Conservation (phyloP, 2,888 invertebrate species). For the Noctua janthina region DNA sequence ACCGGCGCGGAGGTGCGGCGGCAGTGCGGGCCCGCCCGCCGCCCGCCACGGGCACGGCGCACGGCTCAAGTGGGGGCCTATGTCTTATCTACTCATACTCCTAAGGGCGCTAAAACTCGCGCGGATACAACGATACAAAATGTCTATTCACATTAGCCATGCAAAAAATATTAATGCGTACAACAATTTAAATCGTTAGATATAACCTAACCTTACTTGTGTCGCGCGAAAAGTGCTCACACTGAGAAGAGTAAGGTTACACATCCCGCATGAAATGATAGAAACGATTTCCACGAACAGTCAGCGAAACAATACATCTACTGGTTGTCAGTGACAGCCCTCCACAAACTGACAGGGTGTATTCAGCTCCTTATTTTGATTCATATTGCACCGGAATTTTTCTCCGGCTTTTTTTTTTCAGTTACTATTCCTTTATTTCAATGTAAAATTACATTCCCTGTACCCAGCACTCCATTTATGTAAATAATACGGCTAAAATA, state of each 20-base stretch:
- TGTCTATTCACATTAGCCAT: neutral
- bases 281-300: neutral
- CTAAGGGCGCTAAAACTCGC: neutral
- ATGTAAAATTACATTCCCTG: too few species aligned
- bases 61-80: neutral
- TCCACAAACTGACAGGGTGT: too few species aligned
- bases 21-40: conserved; percentile 59
- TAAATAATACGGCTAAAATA: too few species aligned
- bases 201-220: neutral
- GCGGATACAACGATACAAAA: neutral
- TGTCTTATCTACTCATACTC: neutral
- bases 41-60: neutral
- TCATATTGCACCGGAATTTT: too few species aligned
- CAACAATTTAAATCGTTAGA: neutral
- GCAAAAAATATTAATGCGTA: neutral
- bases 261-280: neutral
- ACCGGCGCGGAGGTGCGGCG: conserved; percentile 82
- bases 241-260: neutral
- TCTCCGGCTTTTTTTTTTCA: too few species aligned
- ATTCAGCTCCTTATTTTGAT: too few species aligned
- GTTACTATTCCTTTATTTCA: too few species aligned
- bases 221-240: neutral
- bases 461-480: too few species aligned
- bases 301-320: neutral
- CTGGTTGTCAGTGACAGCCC: too few species aligned